phyloP scores from a whole-genome alignment of 2,888 invertebrate species.

The Sesamia inferens region DNA sequence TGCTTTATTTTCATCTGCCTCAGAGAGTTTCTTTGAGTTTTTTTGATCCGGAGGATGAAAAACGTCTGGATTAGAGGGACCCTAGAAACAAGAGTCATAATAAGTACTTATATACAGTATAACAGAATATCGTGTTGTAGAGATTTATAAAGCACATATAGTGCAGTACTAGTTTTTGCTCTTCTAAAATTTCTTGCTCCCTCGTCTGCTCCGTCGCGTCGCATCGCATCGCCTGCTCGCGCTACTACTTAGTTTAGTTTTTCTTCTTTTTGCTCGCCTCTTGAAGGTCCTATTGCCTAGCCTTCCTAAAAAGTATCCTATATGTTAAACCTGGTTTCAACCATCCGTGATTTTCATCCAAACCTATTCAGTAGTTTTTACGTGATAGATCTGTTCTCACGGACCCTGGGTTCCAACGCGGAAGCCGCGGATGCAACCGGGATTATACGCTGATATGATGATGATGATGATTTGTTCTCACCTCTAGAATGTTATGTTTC shows the following conservation, averaged over 20 bases:
- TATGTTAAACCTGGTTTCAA: too few relatives aligned
- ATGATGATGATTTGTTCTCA: constrained; percentile 79
- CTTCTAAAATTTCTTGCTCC: neutral
- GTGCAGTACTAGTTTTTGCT: neutral
- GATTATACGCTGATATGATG: too few relatives aligned
- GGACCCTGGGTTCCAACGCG: too few relatives aligned
- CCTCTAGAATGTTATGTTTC: constrained; percentile 94
- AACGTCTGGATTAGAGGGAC: constrained; percentile 94
- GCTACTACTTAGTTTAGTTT: neutral
- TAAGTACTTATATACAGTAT: neutral
- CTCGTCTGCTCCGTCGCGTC: too few relatives aligned
- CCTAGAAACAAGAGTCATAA: constrained; percentile 83
- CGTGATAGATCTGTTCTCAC: too few relatives aligned
- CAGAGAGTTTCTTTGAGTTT: constrained; percentile 83
- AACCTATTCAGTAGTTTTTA: too few relatives aligned
- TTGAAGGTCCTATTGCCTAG: neutral
- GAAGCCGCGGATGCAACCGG: too few relatives aligned
- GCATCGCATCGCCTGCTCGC: too few relatives aligned
- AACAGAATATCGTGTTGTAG: neutral
- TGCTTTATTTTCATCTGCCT: constrained; percentile 91
- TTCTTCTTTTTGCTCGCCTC: neutral
- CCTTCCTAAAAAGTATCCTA: neutral
- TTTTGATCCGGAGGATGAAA: constrained; percentile 88
- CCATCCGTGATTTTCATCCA: too few relatives aligned
- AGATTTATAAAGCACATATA: too few relatives aligned